Conservation (phyloP, 2,797 vertebrate species). For the Anabas testudineus region DNA sequence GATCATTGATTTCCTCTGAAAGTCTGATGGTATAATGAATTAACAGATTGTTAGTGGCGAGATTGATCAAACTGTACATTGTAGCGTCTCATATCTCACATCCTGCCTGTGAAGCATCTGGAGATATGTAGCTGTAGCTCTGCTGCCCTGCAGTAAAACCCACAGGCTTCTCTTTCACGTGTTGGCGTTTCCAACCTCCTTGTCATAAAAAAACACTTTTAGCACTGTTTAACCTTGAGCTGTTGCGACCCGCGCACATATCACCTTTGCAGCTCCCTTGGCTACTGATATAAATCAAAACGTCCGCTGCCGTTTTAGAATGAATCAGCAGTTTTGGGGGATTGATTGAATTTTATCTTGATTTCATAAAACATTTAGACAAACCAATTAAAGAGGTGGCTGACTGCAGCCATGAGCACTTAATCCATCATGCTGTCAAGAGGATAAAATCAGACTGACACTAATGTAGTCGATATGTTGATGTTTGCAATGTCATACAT, state of each 20-base stretch:
- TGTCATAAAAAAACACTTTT: slow-evolving; percentile 56
- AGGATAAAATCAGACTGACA: slow-evolving; percentile 72
- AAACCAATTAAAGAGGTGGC: slow-evolving; percentile 84
- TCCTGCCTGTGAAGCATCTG: slow-evolving; percentile 15
- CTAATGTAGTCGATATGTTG: slow-evolving; percentile 79
- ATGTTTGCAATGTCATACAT: slow-evolving; percentile 72
- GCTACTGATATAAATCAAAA: slow-evolving; percentile 80
- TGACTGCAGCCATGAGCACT: slow-evolving; percentile 75
- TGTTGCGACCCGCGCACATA: slow-evolving; percentile 64
- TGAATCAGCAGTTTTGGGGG: slow-evolving; percentile 79
- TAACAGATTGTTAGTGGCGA: slow-evolving; percentile 32
- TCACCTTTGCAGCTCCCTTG: slow-evolving; percentile 69
- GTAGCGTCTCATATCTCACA: slow-evolving; percentile 21
- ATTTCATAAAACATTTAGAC: slow-evolving; percentile 87
- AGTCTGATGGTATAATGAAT: slow-evolving; percentile 54
- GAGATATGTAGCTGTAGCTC: slow-evolving; percentile 14
- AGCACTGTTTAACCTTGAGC: slow-evolving; percentile 79
- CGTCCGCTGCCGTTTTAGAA: slow-evolving; percentile 64
- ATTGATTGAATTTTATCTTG: slow-evolving; percentile 83
- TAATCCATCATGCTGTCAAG: slow-evolving; percentile 80
- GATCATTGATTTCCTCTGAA: slow-evolving; percentile 66
- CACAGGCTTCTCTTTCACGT: slow-evolving; percentile 29
- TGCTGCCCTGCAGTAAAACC: slow-evolving; percentile 55
- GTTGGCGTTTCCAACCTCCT: slow-evolving; percentile 26
- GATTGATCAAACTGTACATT: slow-evolving; percentile 47